Evolutionary conservation across 2,888 invertebrate genomes (phyloP), one percentile per base, ranked within the genome.

Genomic region (Hemicrepidius hirtus): DNA sequence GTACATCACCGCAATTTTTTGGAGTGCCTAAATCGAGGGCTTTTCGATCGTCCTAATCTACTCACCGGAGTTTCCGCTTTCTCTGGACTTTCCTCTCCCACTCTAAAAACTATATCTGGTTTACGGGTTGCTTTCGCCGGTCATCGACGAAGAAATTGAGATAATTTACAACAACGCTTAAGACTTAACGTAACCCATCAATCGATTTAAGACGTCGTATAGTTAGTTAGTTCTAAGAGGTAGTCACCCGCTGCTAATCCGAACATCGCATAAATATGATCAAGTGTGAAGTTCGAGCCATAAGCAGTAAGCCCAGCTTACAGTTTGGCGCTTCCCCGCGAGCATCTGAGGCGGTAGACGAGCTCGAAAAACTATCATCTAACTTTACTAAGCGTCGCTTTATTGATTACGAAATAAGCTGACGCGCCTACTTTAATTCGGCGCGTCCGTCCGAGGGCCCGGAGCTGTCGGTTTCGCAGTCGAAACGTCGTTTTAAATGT

Each of bases 251-350:
- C 84, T 85, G 86, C 86, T 87, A 87, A 87, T 87, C 86, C 86
- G 83, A 79, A 84, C 86, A 86, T 86, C 86, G 86, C 87, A 87
- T 87, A 87, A 87, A 87, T 87, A 87, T 87, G 86, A 87, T 87
- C 87, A 85, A 86, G 86, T 86, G 86, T 86, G 86, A 86, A 86
- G 84, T 86, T 85, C 82, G 85, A 85, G 83, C 85, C 83, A 84
- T 83, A 84, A 86, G 85, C 83, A 84, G 82, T 86, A 86, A 87
- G 86, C 86, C 85, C 76, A 83, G 86, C 86, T 87, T 87, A 87
- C 82, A 87, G 86, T 86, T 87, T 85, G 84, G 82, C 81, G 78
- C 80, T 82, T 84, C 84, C 82, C 83, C 81, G 82, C 82, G 83
- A 84, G 80, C 85, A 85, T 84, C 85, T 85, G 85, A 85, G 84